Percentiles rank a stretch among this genome's conserved stretches.
These are phyloP conservation scores for Macrotrachela quadricornifera DNA, from an alignment of 1,140 invertebrate species.

Conservation along the genomic window DNA sequence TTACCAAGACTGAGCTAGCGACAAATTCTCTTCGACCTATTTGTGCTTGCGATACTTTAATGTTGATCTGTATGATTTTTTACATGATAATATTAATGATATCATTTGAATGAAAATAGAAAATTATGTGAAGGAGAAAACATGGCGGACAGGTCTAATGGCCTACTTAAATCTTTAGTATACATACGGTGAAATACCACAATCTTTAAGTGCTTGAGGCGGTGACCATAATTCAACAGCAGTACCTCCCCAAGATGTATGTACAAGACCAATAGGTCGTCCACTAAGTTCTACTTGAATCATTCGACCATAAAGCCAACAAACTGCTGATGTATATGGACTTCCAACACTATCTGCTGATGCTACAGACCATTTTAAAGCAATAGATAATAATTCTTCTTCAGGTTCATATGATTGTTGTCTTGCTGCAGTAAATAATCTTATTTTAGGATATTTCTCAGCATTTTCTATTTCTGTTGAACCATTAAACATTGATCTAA, in stretches of 20 bases:
- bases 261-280: slow-evolving; percentile 19
- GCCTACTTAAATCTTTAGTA: not conserved
- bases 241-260: slow-evolving; percentile 20
- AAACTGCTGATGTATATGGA: slow-evolving; percentile 20
- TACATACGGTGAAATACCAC: slow-evolving; percentile 7
- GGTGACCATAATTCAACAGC: slow-evolving; percentile 21
- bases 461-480: not conserved
- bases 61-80: too few relatives aligned
- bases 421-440: not conserved
- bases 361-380: not conserved
- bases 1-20: too few relatives aligned
- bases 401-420: not conserved
- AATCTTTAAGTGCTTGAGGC: slow-evolving; percentile 16
- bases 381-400: not conserved
- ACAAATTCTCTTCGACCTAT: too few relatives aligned
- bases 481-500: not conserved
- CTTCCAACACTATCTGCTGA: not conserved
- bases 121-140: too few relatives aligned
- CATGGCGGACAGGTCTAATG: not conserved
- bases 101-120: too few relatives aligned
- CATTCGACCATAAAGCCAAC: slow-evolving; percentile 20
- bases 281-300: slow-evolving; percentile 13
- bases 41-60: too few relatives aligned
- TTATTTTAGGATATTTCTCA: not conserved
- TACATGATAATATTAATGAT: too few relatives aligned